Evolutionary conservation across 2,113 vertebrate genomes (phyloP).

Genomic region (Hepsetus odoe): DNA sequence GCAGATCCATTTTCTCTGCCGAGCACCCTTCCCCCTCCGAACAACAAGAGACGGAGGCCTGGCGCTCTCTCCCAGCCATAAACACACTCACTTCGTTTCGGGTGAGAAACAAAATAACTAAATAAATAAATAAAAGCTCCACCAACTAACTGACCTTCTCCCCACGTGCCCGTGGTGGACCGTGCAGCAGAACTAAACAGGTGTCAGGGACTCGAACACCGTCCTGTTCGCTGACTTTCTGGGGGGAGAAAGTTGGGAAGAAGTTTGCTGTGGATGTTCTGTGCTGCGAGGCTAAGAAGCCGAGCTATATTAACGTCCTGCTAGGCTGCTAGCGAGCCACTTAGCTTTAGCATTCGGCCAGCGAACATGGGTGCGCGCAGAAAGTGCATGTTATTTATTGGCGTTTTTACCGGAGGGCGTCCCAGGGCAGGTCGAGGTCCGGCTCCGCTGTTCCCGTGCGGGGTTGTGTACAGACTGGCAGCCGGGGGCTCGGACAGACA

Average conservation of each 20-base stretch:
- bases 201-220: not conserved
- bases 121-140: too few relatives aligned
- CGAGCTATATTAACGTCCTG: not conserved
- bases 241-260: conserved; percentile 62
- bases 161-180: not conserved
- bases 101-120: not conserved
- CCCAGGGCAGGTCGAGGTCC: conserved; percentile 59
- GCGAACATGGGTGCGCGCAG: conserved; percentile 15
- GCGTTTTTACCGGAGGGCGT: conserved; percentile 61
- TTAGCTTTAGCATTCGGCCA: conserved; percentile 78
- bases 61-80: not conserved
- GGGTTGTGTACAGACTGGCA: conserved; percentile 56
- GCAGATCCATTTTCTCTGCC: conserved; percentile 23
- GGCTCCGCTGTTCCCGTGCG: conserved; percentile 63
- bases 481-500: conserved; percentile 53
- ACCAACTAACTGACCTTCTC: conserved; percentile 18
- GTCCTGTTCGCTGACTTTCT: not conserved
- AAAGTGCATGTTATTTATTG: not conserved
- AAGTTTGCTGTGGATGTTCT: not conserved
- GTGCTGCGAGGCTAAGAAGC: not conserved
- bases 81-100: not conserved
- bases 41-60: not conserved
- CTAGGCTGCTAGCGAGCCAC: conserved; percentile 75
- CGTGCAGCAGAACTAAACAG: not conserved
- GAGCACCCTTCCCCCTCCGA: conserved; percentile 59